A percentile compares a stretch with the other conserved stretches of the same genome.
These are phyloP conservation scores for Pluvialis apricaria DNA, from an alignment of 2,113 vertebrate genomes.

Conservation along the genomic window DNA sequence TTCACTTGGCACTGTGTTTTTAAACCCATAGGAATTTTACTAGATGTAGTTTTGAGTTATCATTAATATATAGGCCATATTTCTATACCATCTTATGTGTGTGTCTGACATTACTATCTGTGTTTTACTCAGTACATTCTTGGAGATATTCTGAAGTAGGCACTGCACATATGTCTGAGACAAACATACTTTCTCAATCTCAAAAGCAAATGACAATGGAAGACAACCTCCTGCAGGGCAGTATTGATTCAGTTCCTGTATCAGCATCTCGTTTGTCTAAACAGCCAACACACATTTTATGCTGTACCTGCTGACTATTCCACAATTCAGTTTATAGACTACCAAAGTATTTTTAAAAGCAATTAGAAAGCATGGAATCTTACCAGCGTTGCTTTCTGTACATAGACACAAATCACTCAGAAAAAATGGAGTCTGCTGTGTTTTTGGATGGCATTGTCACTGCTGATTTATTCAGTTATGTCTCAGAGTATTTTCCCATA, in stretches of 20 bases:
- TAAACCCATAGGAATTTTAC: not conserved
- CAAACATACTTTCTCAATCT: constrained; percentile 40
- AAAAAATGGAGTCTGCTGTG: not conserved
- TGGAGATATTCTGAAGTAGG: constrained; percentile 58
- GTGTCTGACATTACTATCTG: constrained; percentile 34
- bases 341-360: not conserved
- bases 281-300: constrained; percentile 10
- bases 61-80: not conserved
- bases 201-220: constrained; percentile 58
- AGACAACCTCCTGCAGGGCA: constrained; percentile 60
- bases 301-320: not conserved
- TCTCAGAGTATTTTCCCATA: not conserved
- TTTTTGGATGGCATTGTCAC: not conserved
- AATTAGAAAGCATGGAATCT: not conserved
- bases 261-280: constrained; percentile 28
- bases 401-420: not conserved
- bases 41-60: not conserved
- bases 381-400: not conserved
- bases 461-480: not conserved
- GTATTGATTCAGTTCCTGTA: constrained; percentile 56
- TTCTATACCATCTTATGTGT: constrained; percentile 37
- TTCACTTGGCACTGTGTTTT: not conserved
- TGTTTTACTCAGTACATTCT: constrained; percentile 63
- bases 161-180: constrained; percentile 54
- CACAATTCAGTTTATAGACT: not conserved